Evolutionary conservation across 2,888 invertebrate species (phyloP), one percentile per base, ranked within the genome.

Genomic region (Tridacna gigas): DNA sequence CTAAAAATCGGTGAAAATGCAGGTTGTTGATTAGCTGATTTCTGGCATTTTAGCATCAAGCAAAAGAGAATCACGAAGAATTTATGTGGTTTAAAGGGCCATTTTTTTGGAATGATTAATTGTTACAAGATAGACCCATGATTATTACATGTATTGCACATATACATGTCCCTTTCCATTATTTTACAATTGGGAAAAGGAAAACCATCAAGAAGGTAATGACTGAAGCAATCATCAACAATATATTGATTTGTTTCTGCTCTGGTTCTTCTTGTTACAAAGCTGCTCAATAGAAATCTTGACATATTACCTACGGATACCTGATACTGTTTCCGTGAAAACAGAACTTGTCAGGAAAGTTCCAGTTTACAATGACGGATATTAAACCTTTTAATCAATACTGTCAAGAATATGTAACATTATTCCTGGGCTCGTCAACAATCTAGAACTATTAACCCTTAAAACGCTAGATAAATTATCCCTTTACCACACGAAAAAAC

Each of bases 311-410:
- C 63, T 63, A 22, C 26, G 13, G 71, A 20, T 47, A 71, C n/a
- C 48, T 71, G 51, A 71, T 51, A 71, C 71, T 26, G 26, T 71
- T 71, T 71, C 71, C 56, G 69, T 71, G 71, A 71, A 71, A 71
- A 51, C 71, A 71, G 26, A 51, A 71, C 48, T 47, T 25, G 47
- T 51, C n/a, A 51, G 71, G 71, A 71, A 71, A 71, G 71, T 71
- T 71, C 51, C 51, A 22, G 18, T 71, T 51, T 20, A 65, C 47
- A 18, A n/a, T 69, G 18, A 45, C 45, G 25, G 37, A 28, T 37
- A 20, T 56, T 56, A 56, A 56, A 56, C 15, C 20, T 11, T 56
- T 56, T 56, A 56, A 56, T 56, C 56, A 63, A 63, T 63, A 63
- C 20, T 22, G 25, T 63, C 13, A 63, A 63, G 63, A 51, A 71